Percentiles rank a stretch among this genome's conserved stretches.
Conservation (phyloP, 2,888 invertebrate species). For the Drosophila nigritarsus region DNA sequence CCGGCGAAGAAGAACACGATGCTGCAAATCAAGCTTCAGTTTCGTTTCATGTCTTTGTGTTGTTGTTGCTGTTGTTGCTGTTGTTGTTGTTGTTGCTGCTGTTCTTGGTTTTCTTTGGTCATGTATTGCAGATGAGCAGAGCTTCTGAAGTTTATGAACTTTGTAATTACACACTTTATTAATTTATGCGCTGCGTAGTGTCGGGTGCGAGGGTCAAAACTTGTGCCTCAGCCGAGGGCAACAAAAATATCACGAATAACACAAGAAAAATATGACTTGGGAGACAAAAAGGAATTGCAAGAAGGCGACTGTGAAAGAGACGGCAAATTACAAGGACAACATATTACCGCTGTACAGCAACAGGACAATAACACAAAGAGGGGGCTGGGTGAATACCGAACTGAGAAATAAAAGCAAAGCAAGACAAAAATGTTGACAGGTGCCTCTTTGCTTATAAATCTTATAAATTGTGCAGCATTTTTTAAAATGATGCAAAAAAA, state of each 20-base stretch:
- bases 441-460: conserved; percentile 47
- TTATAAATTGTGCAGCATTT: conserved; percentile 58
- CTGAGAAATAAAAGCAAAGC: neutral
- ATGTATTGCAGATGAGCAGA: conserved; percentile 73
- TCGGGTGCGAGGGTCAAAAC: conserved; percentile 27
- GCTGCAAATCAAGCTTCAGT: conserved; percentile 42
- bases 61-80: conserved; percentile 24
- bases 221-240: conserved; percentile 31
- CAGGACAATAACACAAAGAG: conserved; percentile 26
- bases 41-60: conserved; percentile 16
- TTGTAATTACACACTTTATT: conserved; percentile 82
- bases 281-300: conserved; percentile 4
- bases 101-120: conserved; percentile 55
- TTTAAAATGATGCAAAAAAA: conserved; percentile 29
- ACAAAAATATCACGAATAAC: conserved; percentile 31
- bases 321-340: conserved; percentile 36
- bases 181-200: conserved; percentile 74
- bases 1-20: neutral
- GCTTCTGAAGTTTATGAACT: conserved; percentile 77
- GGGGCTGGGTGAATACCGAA: neutral
- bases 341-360: conserved; percentile 68
- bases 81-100: conserved; percentile 26
- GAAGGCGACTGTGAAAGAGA: conserved; percentile 4
- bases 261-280: conserved; percentile 33
- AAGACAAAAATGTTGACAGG: conserved; percentile 45